These are phyloP conservation scores for Sinonovacula constricta DNA, from an alignment of 1,140 invertebrate species.

Conservation along the genomic window DNA sequence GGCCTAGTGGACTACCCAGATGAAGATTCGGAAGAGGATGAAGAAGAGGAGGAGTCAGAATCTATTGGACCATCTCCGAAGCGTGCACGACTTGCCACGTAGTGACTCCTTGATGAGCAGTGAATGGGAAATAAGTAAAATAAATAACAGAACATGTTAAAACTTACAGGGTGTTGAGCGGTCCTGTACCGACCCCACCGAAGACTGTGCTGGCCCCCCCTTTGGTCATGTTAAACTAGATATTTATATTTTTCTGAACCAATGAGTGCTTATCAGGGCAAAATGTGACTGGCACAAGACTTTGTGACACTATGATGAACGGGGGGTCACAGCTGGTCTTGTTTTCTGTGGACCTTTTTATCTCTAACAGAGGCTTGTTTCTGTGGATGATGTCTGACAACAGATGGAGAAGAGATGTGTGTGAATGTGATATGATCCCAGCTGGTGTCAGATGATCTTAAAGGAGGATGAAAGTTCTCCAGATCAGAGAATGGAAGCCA, in stretches of 20 bases:
- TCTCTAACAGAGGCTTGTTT: background rate
- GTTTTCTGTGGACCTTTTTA: background rate
- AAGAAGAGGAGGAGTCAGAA: constrained; percentile 82
- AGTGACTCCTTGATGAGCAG: no score
- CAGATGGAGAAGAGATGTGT: no score
- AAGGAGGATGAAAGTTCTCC: no score
- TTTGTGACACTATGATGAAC: background rate
- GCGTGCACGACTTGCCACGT: constrained; percentile 71
- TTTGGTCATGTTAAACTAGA: background rate
- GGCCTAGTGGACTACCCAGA: constrained; percentile 95
- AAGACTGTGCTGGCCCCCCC: background rate
- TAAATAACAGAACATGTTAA: background rate
- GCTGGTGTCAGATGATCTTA: background rate
- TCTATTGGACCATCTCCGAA: constrained; percentile 71
- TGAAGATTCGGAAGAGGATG: constrained; percentile 95
- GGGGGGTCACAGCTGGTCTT: background rate
- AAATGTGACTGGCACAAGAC: background rate
- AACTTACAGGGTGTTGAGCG: background rate
- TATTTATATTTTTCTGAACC: background rate
- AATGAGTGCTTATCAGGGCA: background rate
- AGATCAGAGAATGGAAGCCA: no score
- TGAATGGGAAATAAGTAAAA: background rate
- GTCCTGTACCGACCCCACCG: background rate
- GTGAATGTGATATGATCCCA: background rate
- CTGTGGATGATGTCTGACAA: background rate